Conservation (phyloP, 2,888 invertebrate species). For the Pammene fasciana region DNA sequence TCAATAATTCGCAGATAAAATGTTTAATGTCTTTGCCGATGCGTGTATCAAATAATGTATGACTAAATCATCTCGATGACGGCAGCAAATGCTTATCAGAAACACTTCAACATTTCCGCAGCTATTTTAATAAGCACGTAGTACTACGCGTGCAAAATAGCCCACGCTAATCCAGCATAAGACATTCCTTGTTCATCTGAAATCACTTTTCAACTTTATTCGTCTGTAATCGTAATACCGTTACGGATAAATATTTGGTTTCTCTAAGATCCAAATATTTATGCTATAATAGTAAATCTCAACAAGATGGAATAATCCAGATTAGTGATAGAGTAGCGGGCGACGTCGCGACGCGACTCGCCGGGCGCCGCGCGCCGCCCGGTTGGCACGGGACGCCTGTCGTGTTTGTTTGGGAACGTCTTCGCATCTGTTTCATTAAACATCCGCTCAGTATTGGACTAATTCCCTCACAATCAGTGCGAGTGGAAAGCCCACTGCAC, state of each 20-base stretch:
- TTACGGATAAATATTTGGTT: slow-evolving; percentile 40
- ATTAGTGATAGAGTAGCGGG: slow-evolving; percentile 47
- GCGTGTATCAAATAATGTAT: too few relatives aligned
- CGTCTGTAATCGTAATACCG: slow-evolving; percentile 13
- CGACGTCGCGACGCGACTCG: slow-evolving; percentile 74
- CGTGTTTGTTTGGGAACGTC: slow-evolving; percentile 76
- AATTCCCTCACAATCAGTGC: slow-evolving; percentile 70
- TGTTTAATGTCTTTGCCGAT: too few relatives aligned
- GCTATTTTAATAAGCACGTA: slow-evolving; percentile 34
- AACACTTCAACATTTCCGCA: slow-evolving; percentile 8
- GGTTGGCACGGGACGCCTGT: slow-evolving; percentile 71
- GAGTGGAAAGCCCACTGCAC: slow-evolving; percentile 61
- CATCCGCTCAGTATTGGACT: slow-evolving; percentile 77
- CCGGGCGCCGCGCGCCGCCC: slow-evolving; percentile 48
- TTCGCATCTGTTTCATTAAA: slow-evolving; percentile 79
- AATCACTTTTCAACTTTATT: slow-evolving; percentile 30
- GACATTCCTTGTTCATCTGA: slow-evolving; percentile 15
- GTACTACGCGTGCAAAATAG: slow-evolving; percentile 25
- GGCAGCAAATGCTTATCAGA: slow-evolving; percentile 15
- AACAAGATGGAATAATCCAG: slow-evolving; percentile 42
- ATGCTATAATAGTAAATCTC: slow-evolving; percentile 47
- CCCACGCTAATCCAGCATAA: slow-evolving; percentile 17
- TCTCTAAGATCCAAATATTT: slow-evolving; percentile 52
- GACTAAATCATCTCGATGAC: slow-evolving; percentile 20
- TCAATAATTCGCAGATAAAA: too few relatives aligned